Base-by-base conservation (phyloP, 2,797 vertebrate genomes). In the Harpagifer antarcticus region DNA sequence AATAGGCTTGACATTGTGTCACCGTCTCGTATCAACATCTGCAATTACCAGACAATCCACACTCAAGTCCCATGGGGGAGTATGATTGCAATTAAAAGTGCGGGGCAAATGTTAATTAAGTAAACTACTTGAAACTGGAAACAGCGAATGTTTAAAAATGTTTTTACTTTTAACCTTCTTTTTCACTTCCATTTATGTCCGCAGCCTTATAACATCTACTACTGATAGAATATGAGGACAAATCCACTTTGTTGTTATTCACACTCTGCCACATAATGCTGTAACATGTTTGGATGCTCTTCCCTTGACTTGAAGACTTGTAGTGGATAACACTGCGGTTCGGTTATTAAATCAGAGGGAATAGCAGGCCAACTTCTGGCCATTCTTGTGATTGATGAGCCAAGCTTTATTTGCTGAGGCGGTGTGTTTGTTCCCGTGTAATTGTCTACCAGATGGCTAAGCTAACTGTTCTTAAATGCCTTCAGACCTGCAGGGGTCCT, bases 41-140 rank as follows among this genome's bases (percentile, higher is more conserved):
- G 97, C 96, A 97, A 97, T 98, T 97, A 97, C 77, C 75, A 88
- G 75, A 87, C 96, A 94, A 95, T 95, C 95, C 94, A 68, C 94
- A 95, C 96, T 94, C 95, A 94, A 95, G 94, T 96, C 97, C 96
- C 96, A 92, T 91, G 95, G 95, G 96, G 95, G 94, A 91, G 92
- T 94, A 95, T 97, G 97, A 97, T 97, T 97, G 97, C 97, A 98
- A 98, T 99, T 98, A 98, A 97, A 98, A 97, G 96, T 95, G 91
- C 92, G 91, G 96, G 96, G 96, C 96, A 98, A 98, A 98, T 97
- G 96, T 97, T 98, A 98, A 99, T 99, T 97, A 98, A 98, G 97
- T 96, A 96, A 96, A 97, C 95, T 96, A 95, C 96, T 97, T 95
- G 93, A 96, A 97, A 96, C 93, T 95, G 94, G 94, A 96, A 96